Conservation (phyloP, 2,888 invertebrate genomes). For the Parnassius smintheus region DNA sequence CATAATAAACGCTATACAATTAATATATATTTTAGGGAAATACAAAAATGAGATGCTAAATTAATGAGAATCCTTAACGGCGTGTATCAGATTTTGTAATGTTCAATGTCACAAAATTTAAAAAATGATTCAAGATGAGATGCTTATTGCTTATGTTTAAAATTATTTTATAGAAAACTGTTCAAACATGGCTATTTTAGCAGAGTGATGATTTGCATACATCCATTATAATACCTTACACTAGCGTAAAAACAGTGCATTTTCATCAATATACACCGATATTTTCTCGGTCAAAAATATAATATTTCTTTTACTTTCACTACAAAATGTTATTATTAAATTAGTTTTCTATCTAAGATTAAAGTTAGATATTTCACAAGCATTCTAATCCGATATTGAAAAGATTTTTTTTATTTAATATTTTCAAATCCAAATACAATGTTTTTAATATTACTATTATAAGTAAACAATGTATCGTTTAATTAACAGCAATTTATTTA, state of each 20-base stretch:
- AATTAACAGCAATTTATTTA: too few relatives aligned
- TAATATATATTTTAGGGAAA: not conserved
- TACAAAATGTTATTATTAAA: slow-evolving; percentile 57
- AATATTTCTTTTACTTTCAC: slow-evolving; percentile 50
- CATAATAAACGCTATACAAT: too few relatives aligned
- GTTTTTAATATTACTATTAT: too few relatives aligned
- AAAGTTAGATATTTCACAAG: slow-evolving; percentile 40
- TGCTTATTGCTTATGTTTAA: too few relatives aligned
- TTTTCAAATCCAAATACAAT: too few relatives aligned
- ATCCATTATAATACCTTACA: slow-evolving; percentile 42
- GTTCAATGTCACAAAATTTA: too few relatives aligned
- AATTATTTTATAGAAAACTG: too few relatives aligned
- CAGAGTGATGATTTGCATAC: slow-evolving; percentile 30
- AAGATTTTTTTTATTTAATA: too few relatives aligned
- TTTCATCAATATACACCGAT: slow-evolving; percentile 50
- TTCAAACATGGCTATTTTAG: slow-evolving; percentile 10
- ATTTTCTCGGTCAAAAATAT: slow-evolving; percentile 67
- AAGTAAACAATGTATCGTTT: too few relatives aligned
- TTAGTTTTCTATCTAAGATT: slow-evolving; percentile 68
- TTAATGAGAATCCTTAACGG: too few relatives aligned
- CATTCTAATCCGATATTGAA: not conserved
- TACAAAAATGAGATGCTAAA: not conserved
- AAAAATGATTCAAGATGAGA: too few relatives aligned
- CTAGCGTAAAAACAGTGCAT: slow-evolving; percentile 60
- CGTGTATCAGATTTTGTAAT: too few relatives aligned